Base-by-base conservation (phyloP, 2,888 invertebrate genomes). In the Lysandra bellargus region DNA sequence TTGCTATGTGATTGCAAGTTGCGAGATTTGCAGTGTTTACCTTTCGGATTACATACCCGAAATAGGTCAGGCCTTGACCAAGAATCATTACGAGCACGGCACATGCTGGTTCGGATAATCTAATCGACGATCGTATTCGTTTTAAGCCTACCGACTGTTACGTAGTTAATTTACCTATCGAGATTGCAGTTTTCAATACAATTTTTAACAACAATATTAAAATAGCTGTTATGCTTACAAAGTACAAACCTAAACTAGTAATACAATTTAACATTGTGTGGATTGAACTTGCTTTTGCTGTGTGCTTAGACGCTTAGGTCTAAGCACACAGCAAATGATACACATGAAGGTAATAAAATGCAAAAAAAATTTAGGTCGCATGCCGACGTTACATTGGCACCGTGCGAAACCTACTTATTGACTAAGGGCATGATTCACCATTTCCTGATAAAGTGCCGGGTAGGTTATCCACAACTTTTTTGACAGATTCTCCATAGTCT, bases 11-110 rank as follows among this genome's bases (percentile, higher is more conserved):
- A 69, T 69, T 33, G 69, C 69, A 14, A 69, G 33, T 33, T 69
- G 69, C 69, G 17, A 4, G 33, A 37, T 69, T 64, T 69, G 33
- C 69, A 69, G 4, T 37, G 33, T 33, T 69, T 69, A 69, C 37
- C 12, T 37, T 33, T 69, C 69, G 9, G 69, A 69, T 69, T 69
- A 33, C 1, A 14, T 69, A 69, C 69, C 33, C 33, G 33, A 69
- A 69, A 69, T 69, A 69, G 69, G 69, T 69, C 69, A 69, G 69
- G 69, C 69, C 69, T 14, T 64, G 64, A 64, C 64, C 64, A 30
- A 64, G 64, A 64, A 64, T 30, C 64, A 12, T 23, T 12, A 23
- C 9, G 23, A 64, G 23, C 64, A 64, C 30, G 30, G 30, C 64
- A 30, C 64, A 64, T 64, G 23, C 9, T 30, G 64, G 64, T 23